Conservation (phyloP, 2,113 vertebrate genomes). For the Falco punctatus region DNA sequence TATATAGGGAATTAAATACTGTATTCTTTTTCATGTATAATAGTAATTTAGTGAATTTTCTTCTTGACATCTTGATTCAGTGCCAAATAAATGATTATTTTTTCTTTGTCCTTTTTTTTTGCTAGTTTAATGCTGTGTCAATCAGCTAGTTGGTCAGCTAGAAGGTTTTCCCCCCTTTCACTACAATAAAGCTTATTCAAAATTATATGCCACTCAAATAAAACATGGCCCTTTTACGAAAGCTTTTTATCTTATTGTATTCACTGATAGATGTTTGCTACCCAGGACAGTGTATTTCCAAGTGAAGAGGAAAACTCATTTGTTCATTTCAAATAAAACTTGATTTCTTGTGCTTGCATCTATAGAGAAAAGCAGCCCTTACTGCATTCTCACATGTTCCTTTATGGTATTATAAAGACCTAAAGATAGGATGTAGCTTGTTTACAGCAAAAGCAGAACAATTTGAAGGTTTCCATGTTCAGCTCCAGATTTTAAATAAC, state of each 20-base stretch:
- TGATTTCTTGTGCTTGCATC: neutral
- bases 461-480: neutral
- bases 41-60: neutral
- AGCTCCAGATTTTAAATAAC: neutral
- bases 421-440: neutral
- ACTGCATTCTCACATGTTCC: neutral
- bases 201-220: neutral
- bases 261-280: neutral
- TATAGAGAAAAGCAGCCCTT: neutral
- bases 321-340: neutral
- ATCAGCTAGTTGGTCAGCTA: neutral
- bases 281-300: neutral
- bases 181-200: neutral
- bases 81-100: neutral
- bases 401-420: neutral
- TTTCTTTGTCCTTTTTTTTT: neutral
- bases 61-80: neutral
- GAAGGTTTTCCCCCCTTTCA: neutral
- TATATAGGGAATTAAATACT: neutral
- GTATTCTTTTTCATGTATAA: neutral
- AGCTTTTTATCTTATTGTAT: neutral
- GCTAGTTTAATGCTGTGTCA: neutral
- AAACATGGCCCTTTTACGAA: neutral
- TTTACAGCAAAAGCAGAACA: neutral
- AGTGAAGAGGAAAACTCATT: neutral